phyloP scores from a whole-genome alignment of 30 jellyfish, hydroid and myxozoan genomes.

The Nemopilema nomurai region DNA sequence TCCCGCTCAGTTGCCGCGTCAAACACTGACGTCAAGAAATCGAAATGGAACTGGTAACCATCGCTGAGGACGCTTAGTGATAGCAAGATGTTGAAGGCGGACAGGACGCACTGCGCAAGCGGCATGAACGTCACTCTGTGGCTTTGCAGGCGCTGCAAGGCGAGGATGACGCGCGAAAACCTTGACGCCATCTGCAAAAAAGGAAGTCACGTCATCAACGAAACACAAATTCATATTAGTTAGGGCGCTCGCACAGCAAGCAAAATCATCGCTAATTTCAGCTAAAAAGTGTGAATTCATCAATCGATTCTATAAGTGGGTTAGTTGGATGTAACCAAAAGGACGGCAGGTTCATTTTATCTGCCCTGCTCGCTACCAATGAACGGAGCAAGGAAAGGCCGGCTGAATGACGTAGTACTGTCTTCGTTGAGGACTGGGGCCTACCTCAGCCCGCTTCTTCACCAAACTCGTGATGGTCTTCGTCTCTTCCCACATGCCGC shows the following conservation, averaged over 20 bases:
- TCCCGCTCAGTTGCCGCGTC: slow-evolving; percentile 37
- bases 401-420: too few relatives aligned
- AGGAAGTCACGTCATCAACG: too few relatives aligned
- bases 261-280: too few relatives aligned
- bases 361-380: too few relatives aligned
- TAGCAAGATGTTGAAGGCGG: slow-evolving; percentile 39
- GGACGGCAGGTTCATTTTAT: too few relatives aligned
- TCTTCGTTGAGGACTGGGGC: too few relatives aligned
- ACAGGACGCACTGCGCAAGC: slow-evolving; percentile 29
- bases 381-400: too few relatives aligned
- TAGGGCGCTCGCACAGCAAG: neutral
- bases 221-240: too few relatives aligned
- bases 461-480: slow-evolving; percentile 34
- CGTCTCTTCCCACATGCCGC: slow-evolving; percentile 68
- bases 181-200: slow-evolving; percentile 50
- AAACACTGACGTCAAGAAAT: slow-evolving; percentile 30
- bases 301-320: too few relatives aligned
- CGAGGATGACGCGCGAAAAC: slow-evolving; percentile 24
- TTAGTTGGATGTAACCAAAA: too few relatives aligned
- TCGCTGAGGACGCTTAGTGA: slow-evolving; percentile 32
- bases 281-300: too few relatives aligned
- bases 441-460: slow-evolving; percentile 61
- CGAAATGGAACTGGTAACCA: slow-evolving; percentile 53
- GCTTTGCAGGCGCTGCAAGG: slow-evolving; percentile 30
- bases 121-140: slow-evolving; percentile 45